Evolutionary conservation across 1,140 invertebrate genomes (phyloP).

Genomic region (Sinella curviseta): DNA sequence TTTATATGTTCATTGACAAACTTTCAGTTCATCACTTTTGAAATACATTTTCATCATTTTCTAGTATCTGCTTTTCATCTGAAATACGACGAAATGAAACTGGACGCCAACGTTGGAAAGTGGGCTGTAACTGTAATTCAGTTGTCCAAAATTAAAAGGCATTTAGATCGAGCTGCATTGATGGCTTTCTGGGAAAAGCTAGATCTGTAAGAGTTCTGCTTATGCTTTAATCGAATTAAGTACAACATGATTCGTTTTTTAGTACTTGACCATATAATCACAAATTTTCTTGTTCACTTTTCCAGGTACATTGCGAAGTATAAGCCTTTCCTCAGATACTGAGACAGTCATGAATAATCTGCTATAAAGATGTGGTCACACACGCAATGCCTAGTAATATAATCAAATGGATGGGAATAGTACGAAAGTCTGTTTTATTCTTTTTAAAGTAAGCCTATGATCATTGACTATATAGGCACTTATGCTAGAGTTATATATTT

Average conservation of each 20-base stretch:
- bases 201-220: slow-evolving; percentile 72
- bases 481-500: not conserved
- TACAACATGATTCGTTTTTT: not conserved
- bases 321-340: slow-evolving; percentile 87
- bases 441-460: not conserved
- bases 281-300: slow-evolving; percentile 55
- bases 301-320: slow-evolving; percentile 86
- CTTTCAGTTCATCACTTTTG: slow-evolving; percentile 31
- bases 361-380: too few species aligned
- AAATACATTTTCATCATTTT: slow-evolving; percentile 50
- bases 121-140: slow-evolving; percentile 95
- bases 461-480: not conserved
- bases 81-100: slow-evolving; percentile 92
- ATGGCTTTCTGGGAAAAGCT: slow-evolving; percentile 96
- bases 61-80: slow-evolving; percentile 95
- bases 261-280: not conserved
- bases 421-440: too few species aligned
- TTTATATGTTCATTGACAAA: slow-evolving; percentile 51
- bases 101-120: slow-evolving; percentile 90
- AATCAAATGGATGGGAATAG: too few species aligned
- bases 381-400: too few species aligned
- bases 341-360: too few species aligned
- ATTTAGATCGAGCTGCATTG: slow-evolving; percentile 92
- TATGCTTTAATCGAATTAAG: slow-evolving; percentile 9
- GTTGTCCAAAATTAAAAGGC: slow-evolving; percentile 86